A percentile compares a stretch with the other conserved stretches of the same genome.
Conservation (phyloP, 2,888 invertebrate genomes). For the Empis livida region DNA sequence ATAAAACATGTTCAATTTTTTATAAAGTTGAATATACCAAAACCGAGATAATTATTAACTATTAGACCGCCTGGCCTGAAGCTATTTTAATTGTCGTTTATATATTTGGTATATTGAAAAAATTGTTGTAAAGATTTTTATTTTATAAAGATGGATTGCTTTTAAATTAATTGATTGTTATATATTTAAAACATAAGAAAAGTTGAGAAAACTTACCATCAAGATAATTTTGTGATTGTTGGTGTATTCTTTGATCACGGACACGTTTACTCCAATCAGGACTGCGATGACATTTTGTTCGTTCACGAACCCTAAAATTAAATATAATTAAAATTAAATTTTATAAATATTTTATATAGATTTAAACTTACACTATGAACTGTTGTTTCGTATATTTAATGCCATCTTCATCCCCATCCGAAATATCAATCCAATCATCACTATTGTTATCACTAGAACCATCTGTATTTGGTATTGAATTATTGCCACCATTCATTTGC, state of each 20-base stretch:
- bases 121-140: too few relatives aligned
- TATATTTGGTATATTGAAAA: too few relatives aligned
- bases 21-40: too few relatives aligned
- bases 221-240: slow-evolving; percentile 27
- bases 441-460: slow-evolving; percentile 27
- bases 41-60: too few relatives aligned
- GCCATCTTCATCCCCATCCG: slow-evolving; percentile 19
- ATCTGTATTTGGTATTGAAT: slow-evolving; percentile 4
- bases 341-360: neutral
- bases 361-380: slow-evolving; percentile 34
- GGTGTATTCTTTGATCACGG: slow-evolving; percentile 31
- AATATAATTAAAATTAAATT: slow-evolving; percentile 2
- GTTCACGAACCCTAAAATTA: slow-evolving; percentile 29
- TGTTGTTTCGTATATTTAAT: slow-evolving; percentile 17
- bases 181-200: neutral
- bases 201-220: slow-evolving; percentile 23
- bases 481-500: slow-evolving; percentile 15
- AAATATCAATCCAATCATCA: slow-evolving; percentile 35
- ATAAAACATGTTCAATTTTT: too few relatives aligned
- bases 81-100: too few relatives aligned
- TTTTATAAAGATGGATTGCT: neutral
- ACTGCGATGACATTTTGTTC: slow-evolving; percentile 30
- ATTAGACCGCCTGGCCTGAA: too few relatives aligned
- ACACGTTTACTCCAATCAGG: slow-evolving; percentile 36
- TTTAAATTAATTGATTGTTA: neutral